Evolutionary conservation across 2,113 vertebrate species (phyloP), one percentile per base, ranked within the genome.

Genomic region (Oryzias woworae): DNA sequence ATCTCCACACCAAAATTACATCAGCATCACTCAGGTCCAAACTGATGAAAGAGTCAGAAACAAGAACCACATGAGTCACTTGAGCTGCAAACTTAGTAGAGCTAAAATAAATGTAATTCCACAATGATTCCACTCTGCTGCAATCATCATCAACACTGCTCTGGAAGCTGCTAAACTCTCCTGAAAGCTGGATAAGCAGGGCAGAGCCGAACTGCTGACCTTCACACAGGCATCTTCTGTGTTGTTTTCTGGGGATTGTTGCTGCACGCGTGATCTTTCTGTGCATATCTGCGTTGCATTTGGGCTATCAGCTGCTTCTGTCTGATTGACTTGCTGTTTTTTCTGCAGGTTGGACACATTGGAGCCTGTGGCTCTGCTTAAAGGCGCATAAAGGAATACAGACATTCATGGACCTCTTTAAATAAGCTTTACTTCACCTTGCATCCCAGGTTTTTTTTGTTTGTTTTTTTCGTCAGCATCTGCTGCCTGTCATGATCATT

Each of bases 401-500:
- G 17, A 47, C 36, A 14, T 13, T 24, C 47, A 50, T 52, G 42
- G 52, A 46, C 36, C 43, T 59, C 41, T n/a, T 31, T 16, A 58
- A 65, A 62, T 49, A 17, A 46, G 41, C 45, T 52, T 18, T 22
- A 17, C 42, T 63, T 58, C 45, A 66, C 41, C 24, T 69, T 49
- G 54, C 54, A 22, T 66, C 56, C 36, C 8, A 36, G 8, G 20
- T 46, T 58, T 46, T 47, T 53, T 13, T 71, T 50, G 12, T 76
- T 78, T 51, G 60, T 69, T 44, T 55, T 60, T 51, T 50, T 45
- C 48, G 53, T 26, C 42, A 52, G 70, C 53, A 60, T 84, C 61
- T 76, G 77, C 63, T 72, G 55, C 53, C 73, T 62, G 62, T 48
- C 66, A 68, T 67, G 48, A 53, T 58, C 42, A 4, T 46, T 67